Evolutionary conservation across 1,140 invertebrate species (phyloP).

Genomic region (Wiebesia pumilae): DNA sequence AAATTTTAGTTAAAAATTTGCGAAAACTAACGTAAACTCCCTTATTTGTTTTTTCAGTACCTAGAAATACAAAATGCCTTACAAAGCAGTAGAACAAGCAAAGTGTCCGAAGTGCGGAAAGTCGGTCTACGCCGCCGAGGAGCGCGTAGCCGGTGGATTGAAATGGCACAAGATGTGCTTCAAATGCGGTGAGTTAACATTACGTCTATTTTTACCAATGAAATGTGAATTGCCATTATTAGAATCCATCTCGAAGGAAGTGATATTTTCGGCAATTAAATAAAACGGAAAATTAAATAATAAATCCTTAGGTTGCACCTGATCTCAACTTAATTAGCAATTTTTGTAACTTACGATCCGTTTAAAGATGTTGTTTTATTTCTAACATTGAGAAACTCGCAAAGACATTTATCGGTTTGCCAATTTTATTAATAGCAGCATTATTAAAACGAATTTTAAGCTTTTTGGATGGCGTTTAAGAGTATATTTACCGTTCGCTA

Average conservation of each 20-base stretch:
- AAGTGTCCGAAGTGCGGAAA: slow-evolving; percentile 99
- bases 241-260: neutral
- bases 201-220: neutral
- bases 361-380: neutral
- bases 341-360: neutral
- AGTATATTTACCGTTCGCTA: neutral
- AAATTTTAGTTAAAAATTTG: too few species aligned
- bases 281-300: neutral
- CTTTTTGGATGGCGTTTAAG: neutral
- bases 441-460: neutral
- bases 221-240: neutral
- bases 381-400: neutral
- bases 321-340: neutral
- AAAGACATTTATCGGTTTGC: neutral
- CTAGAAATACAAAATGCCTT: slow-evolving; percentile 89
- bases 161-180: slow-evolving; percentile 99
- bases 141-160: slow-evolving; percentile 95
- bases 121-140: slow-evolving; percentile 98
- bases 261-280: neutral
- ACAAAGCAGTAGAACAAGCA: slow-evolving; percentile 95
- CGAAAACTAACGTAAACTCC: too few species aligned
- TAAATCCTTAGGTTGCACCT: neutral
- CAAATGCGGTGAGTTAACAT: slow-evolving; percentile 92
- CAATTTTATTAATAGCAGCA: neutral
- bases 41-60: too few species aligned